Evolutionary conservation across 2,888 invertebrate genomes (phyloP), one percentile per base, ranked within the genome.

Genomic region (Latheticus oryzae): DNA sequence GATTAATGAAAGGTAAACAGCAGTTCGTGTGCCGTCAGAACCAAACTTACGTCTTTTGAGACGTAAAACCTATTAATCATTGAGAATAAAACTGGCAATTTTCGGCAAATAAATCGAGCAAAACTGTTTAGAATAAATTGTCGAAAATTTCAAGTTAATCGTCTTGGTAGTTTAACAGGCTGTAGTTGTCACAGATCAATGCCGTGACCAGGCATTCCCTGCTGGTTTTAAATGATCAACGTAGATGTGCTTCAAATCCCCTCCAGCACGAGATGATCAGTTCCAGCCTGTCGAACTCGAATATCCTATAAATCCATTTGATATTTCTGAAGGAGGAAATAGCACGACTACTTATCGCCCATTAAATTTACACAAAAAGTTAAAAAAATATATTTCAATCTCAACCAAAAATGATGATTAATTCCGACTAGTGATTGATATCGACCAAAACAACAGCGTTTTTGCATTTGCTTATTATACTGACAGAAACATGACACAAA

Each of bases 331-430:
- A 68, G 68, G 65, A 70, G 70, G 69, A 73, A 73, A 72, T 66
- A 68, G 72, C 71, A 72, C 73, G 72, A 70, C 70, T 71, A 72
- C 72, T 72, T 73, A 72, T 69, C 70, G 68, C 68, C 67, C 69
- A 72, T 71, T 72, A 72, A 72, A 72, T 71, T 66, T 69, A 52
- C 47, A 61, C 57, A 43, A 51, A 43, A 63, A n/a, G n/a, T n/a
- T n/a, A n/a, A n/a, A n/a, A n/a, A n/a, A n/a, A n/a, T n/a, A n/a
- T n/a, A n/a, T n/a, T n/a, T n/a, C n/a, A n/a, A n/a, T n/a, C n/a
- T n/a, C n/a, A n/a, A n/a, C n/a, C n/a, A n/a, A n/a, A n/a, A n/a
- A n/a, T n/a, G n/a, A n/a, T n/a, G n/a, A n/a, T n/a, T n/a, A n/a
- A n/a, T n/a, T n/a, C n/a, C n/a, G n/a, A n/a, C n/a, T n/a, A n/a